phyloP scores from a whole-genome alignment of 1,140 invertebrate genomes.

The Drosophila repletoides region DNA sequence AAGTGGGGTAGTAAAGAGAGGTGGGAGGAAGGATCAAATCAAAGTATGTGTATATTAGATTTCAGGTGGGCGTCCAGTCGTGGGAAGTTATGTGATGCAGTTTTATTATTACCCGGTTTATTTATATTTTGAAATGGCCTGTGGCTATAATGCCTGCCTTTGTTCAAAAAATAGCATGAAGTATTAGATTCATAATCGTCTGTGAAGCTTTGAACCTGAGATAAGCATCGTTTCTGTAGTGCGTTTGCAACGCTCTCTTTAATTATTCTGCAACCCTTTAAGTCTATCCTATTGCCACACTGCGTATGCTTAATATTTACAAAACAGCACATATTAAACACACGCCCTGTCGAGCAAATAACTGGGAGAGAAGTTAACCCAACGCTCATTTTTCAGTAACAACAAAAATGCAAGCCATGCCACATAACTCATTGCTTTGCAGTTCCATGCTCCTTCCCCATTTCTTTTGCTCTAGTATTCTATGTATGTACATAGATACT shows the following conservation, averaged over 20 bases:
- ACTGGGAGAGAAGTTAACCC: slow-evolving; percentile 2
- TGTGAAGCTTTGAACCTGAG: no score
- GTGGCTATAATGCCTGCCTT: no score
- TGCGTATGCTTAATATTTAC: slow-evolving; percentile 23
- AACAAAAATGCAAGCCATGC: slow-evolving; percentile 37
- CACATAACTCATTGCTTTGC: slow-evolving; percentile 62
- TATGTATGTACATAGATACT: slow-evolving; percentile 12
- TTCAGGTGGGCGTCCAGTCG: neutral
- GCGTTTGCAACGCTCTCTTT: no score
- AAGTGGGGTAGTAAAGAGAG: slow-evolving; percentile 14
- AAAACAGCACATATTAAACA: neutral
- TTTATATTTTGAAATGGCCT: no score
- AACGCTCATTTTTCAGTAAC: slow-evolving; percentile 54
- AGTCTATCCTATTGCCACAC: neutral
- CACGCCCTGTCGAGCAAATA: slow-evolving; percentile 4
- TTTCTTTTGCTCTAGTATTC: neutral
- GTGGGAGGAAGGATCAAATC: neutral
- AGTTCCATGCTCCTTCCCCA: neutral
- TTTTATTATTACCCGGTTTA: no score
- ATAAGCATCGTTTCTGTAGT: no score
- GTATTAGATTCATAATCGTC: no score
- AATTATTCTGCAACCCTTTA: neutral
- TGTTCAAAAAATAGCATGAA: no score
- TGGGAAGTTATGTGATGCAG: no score
- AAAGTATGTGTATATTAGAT: neutral